Evolutionary conservation across 2,888 invertebrate species (phyloP).

Genomic region (Dorcus hopei): DNA sequence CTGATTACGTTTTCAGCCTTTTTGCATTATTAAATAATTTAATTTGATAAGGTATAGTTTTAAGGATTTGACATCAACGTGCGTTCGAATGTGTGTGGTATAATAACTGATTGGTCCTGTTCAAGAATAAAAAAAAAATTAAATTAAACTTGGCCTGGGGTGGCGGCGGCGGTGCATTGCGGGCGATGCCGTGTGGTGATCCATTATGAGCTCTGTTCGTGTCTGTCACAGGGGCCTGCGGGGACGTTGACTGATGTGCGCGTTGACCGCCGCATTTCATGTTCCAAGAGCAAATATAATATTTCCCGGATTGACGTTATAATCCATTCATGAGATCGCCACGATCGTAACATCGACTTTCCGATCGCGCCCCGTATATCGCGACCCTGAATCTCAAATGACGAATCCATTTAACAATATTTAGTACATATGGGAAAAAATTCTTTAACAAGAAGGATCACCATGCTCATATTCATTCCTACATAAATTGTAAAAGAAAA

Average conservation of each 20-base stretch:
- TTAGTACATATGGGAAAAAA: too few relatives aligned
- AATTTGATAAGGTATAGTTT: not conserved
- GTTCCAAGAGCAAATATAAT: not conserved
- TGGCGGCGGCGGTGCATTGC: slow-evolving; percentile 19
- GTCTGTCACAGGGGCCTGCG: slow-evolving; percentile 36
- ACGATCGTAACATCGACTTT: not conserved
- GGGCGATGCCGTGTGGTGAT: slow-evolving; percentile 29
- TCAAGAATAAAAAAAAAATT: slow-evolving; percentile 30
- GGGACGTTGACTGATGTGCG: slow-evolving; percentile 40
- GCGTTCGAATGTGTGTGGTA: slow-evolving; percentile 17
- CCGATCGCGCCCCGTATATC: not conserved
- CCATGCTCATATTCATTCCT: too few relatives aligned
- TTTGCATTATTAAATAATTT: not conserved
- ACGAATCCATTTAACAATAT: too few relatives aligned
- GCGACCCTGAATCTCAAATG: too few relatives aligned
- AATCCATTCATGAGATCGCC: not conserved
- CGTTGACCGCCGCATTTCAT: slow-evolving; percentile 28
- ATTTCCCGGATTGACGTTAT: slow-evolving; percentile 1
- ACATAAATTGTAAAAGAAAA: too few relatives aligned
- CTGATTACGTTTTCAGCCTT: too few relatives aligned
- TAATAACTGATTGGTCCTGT: slow-evolving; percentile 25
- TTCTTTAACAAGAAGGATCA: too few relatives aligned
- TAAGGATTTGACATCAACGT: not conserved
- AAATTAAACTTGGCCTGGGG: slow-evolving; percentile 35
- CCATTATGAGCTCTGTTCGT: slow-evolving; percentile 39